Evolutionary conservation across 2,113 vertebrate genomes (phyloP).

Genomic region (Tiliqua scincoides): DNA sequence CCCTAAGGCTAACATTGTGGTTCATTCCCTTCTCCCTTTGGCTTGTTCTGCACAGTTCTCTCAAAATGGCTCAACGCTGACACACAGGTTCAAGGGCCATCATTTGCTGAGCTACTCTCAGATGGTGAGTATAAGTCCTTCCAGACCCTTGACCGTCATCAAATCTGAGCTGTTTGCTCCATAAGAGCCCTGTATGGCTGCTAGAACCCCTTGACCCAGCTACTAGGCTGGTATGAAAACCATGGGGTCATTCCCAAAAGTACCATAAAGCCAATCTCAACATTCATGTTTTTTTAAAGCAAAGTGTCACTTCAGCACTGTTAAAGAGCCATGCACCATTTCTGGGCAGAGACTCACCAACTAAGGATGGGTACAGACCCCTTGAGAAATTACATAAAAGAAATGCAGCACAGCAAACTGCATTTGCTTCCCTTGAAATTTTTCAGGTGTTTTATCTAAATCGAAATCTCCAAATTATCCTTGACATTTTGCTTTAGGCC

Average conservation of each 20-base stretch:
- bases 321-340: too few relatives aligned
- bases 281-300: not conserved
- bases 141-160: slow-evolving; percentile 7
- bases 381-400: too few relatives aligned
- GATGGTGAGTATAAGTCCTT: slow-evolving; percentile 54
- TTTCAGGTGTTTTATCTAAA: too few relatives aligned
- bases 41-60: slow-evolving; percentile 39
- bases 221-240: slow-evolving; percentile 58
- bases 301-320: too few relatives aligned
- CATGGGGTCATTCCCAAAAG: slow-evolving; percentile 57
- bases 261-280: slow-evolving; percentile 9
- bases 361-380: too few relatives aligned
- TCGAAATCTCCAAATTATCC: too few relatives aligned
- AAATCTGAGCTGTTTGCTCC: slow-evolving; percentile 29
- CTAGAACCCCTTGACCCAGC: slow-evolving; percentile 36
- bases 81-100: fast-evolving
- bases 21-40: slow-evolving; percentile 12
- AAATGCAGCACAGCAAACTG: too few relatives aligned
- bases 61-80: not conserved
- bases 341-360: too few relatives aligned
- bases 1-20: not conserved
- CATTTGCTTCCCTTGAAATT: too few relatives aligned
- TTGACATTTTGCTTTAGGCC: too few relatives aligned
- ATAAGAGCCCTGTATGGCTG: slow-evolving; percentile 47
- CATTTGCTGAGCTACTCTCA: slow-evolving; percentile 33